A percentile compares a stretch with the other conserved stretches of the same genome.
phyloP scores from a whole-genome alignment of 92 coral and sea anemone species.

The Chrysogorgia sp. region DNA sequence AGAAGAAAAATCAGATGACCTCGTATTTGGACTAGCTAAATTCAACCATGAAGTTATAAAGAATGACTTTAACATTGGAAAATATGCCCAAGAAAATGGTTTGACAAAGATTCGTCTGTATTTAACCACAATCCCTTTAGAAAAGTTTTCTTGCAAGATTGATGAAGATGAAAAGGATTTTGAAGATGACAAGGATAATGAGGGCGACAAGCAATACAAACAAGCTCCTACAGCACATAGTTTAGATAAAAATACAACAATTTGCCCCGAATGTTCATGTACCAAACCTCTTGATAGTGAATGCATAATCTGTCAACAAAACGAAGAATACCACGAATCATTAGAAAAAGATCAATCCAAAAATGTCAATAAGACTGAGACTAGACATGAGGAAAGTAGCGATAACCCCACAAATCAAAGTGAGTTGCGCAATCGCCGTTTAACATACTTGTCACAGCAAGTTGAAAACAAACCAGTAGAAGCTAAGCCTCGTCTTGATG shows the following conservation, averaged over 20 bases:
- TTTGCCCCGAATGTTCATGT: neutral
- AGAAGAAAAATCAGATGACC: neutral
- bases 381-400: neutral
- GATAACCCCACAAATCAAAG: constrained; percentile 1
- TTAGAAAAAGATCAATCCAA: constrained; percentile 22
- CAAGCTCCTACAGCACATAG: neutral
- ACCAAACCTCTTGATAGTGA: neutral
- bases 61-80: neutral
- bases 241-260: neutral
- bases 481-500: neutral
- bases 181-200: neutral
- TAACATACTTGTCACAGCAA: constrained; percentile 32
- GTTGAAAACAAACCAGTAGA: neutral
- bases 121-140: neutral
- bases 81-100: neutral
- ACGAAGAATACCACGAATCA: constrained; percentile 42
- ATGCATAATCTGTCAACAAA: constrained; percentile 42
- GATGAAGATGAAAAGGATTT: no score
- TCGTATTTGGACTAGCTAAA: neutral
- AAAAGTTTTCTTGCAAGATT: no score
- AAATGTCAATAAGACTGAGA: neutral
- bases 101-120: neutral
- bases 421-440: constrained; percentile 42
- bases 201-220: neutral
- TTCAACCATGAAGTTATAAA: neutral